Base-by-base conservation (phyloP, 2,113 vertebrate genomes). In the Mobula birostris region DNA sequence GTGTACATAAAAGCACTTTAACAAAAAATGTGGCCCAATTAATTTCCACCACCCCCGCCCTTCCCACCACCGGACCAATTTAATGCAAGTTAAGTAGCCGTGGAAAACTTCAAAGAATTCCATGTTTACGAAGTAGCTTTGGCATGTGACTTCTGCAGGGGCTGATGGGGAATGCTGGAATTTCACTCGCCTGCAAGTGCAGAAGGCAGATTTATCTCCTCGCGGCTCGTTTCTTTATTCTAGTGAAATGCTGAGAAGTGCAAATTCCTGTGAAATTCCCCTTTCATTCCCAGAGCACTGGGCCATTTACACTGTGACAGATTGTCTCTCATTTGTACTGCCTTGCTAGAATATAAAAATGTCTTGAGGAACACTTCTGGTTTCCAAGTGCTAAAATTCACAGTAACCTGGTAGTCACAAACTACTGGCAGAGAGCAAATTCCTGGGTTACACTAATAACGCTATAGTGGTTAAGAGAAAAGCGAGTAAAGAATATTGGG, bases 311-410 rank as follows among this genome's bases (percentile, higher is more conserved):
- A 68, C 85, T 32, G 61, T 90, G 61, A 36, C 85, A 19, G 29
- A 90, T 21, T 19, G 14, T 66, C 85, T 90, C 61, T 63, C 61
- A 32, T 32, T 90, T 90, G 61, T 27, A 63, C 83, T 63, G 83
- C 83, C 27, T 58, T 61, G 7, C 29, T 36, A 32, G 29, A 68
- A 36, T 90, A 66, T 68, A 27, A 88, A 88, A 32, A 32, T 19
- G 61, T 27, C 61, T 66, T 83, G 15, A 27, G n/a, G 29, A 66
- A 7, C 61, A 32, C 61, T 90, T 17, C 7, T 36, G 85, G 29
- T 68, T 32, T 6, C 85, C 61, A 66, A 61, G 61, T 90, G 85
- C 85, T 66, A 90, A 66, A 58, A 90, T 90, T 90, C 85, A 19
- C 85, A 32, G n/a, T 66, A 66, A 90, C 19, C 29, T 90, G 85